Evolutionary conservation across 2,797 vertebrate species (phyloP), one percentile per base, ranked within the genome.

Genomic region (Natrix natrix): DNA sequence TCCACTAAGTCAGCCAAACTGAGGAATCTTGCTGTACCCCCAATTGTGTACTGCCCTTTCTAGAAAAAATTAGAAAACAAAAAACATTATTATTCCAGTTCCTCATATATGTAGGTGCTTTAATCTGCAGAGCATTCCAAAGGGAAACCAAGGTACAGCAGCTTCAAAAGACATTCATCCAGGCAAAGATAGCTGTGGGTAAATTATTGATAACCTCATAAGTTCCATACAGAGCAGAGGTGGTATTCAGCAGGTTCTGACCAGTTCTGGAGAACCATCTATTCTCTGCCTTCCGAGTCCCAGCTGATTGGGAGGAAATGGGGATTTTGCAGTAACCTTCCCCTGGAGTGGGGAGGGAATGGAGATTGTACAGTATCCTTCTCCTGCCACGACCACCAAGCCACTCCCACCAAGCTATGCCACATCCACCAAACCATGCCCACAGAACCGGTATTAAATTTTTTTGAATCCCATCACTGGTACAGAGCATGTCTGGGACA

Each of bases 1-100:
- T 99, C 99, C 95, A 99, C 99, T 92, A 99, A 96, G 93, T 99
- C 99, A 16, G 99, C 94, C 93, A 99, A 98, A 55, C 98, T 98
- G 96, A 99, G 98, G 28, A 99, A 99, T 91, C 55, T 96, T 1
- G 98, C 98, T 0, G 97, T 94, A 0, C 98, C 98, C 16, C 99
- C 99, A 57, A 99, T 97, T 0, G 99, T 99, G 92, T 99, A 99
- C 66, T 97, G 97, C 92, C 98, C 98, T 14, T 98, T 98, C 99
- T 99, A 97, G 55, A 93, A 0, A 57, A 20, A 89, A 88, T 99
- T 97, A 93, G 0, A 20, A 88, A 87, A 12, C 37, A 92, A 91
- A 91, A 59, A 91, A 0, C 5, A 4, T 54, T 37, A 78, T 88
- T 61, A 94, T 59, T 83, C 28, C n/a, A 0, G 0, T 26, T 74